Percentiles rank a stretch among this genome's conserved stretches.
phyloP scores from a whole-genome alignment of 2,888 invertebrate genomes.

The Dioctria rufipes region DNA sequence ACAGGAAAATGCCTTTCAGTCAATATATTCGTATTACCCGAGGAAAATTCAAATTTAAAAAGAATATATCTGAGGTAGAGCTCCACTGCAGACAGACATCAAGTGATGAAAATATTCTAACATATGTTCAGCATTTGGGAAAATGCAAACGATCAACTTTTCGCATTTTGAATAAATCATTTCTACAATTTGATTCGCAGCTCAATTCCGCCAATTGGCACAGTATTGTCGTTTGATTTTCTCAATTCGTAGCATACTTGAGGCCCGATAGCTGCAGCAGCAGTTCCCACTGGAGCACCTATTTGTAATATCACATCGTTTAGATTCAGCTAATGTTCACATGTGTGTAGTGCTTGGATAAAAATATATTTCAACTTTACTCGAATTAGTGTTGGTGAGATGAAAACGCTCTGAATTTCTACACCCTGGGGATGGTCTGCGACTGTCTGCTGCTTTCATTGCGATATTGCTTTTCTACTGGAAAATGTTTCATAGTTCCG shows the following conservation, averaged over 20 bases:
- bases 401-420: slow-evolving; percentile 53
- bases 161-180: slow-evolving; percentile 59
- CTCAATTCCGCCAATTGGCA: slow-evolving; percentile 58
- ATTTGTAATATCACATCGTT: slow-evolving; percentile 37
- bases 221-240: slow-evolving; percentile 56
- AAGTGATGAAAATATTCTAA: neutral
- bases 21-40: neutral
- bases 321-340: slow-evolving; percentile 16
- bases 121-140: slow-evolving; percentile 21
- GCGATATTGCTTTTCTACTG: slow-evolving; percentile 25
- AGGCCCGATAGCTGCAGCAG: slow-evolving; percentile 7
- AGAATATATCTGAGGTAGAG: neutral
- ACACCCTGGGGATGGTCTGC: slow-evolving; percentile 54
- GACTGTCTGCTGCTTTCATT: slow-evolving; percentile 23
- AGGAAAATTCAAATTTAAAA: neutral
- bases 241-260: slow-evolving; percentile 38
- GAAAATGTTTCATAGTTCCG: slow-evolving; percentile 48
- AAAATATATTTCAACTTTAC: slow-evolving; percentile 1
- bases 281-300: slow-evolving; percentile 49
- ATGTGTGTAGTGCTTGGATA: neutral
- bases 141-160: slow-evolving; percentile 58
- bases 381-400: slow-evolving; percentile 9
- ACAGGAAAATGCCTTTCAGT: no score
- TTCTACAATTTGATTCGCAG: slow-evolving; percentile 57
- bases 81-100: neutral